Evolutionary conservation across 2,888 invertebrate genomes (phyloP), one percentile per base, ranked within the genome.

Genomic region (Synergus gifuensis): DNA sequence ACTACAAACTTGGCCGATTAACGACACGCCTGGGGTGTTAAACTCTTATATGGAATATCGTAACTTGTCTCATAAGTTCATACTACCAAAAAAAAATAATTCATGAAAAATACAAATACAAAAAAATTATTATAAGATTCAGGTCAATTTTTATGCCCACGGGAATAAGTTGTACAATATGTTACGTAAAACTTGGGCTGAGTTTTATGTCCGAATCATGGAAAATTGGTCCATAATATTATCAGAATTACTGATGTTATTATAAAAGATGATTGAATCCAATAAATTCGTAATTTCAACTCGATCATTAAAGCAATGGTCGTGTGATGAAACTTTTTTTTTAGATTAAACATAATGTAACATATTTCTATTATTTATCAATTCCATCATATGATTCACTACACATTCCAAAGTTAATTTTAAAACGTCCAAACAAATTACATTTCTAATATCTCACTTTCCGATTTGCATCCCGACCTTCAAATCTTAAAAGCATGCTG

Each of bases 11-110:
- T 36, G 36, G 49, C 46, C 28, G 54, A 73, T 73, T 40, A 73
- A 73, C 54, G 73, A 73, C 73, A 54, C 49, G 73, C 73, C 73
- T 73, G 54, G 69, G 73, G 73, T 73, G 54, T 54, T 73, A 18
- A 16, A 73, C 44, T n/a, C 54, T 69, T 28, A 46, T 46, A 60
- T 49, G 36, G 49, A 54, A 73, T 73, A 49, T 73, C 36, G 73
- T 73, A 73, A 49, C 54, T 73, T 73, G 49, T n/a, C 54, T 73
- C 36, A 36, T n/a, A 28, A 54, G 73, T 73, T 73, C 16, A 54
- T 36, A 54, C 73, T 36, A 11, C 4, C 16, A 22, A 49, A 2
- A 28, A 28, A 28, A 28, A 28, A 28, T 1, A 28, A 28, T 28
- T n/a, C 73, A 73, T 49, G 5, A 40, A 44, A 73, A 36, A 54